Evolutionary conservation across 1,140 invertebrate genomes (phyloP), one percentile per base, ranked within the genome.

Genomic region (Pomacea maculata): DNA sequence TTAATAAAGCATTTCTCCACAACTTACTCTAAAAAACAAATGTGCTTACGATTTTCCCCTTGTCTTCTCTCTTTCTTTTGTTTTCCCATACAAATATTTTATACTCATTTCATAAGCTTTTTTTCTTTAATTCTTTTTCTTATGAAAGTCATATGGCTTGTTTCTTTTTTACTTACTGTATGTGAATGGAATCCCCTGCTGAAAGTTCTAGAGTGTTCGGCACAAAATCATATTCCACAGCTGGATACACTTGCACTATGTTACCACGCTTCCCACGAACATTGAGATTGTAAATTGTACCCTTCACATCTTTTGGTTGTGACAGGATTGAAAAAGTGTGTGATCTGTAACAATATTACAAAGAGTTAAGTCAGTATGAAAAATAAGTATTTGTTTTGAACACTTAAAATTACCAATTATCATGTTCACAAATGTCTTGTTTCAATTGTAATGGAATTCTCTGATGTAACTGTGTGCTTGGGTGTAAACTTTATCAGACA

Each of bases 201-300:
- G 75, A 72, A 7, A 89, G 75, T 64, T 87, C 81, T n/a, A 91
- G 82, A 14, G 82, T 86, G 76, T 88, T 90, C 21, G 90, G 89
- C 55, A 89, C 88, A 85, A 91, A 91, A 84, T 91, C 89, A 80
- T 91, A 92, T 81, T 91, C 90, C 61, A 91, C 90, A 21, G 89
- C 87, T 17, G 89, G 89, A 74, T 90, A 90, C 19, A 88, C 87
- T 82, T 91, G 88, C 21, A 91, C 91, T 68, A 91, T 91, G 73
- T 91, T 91, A n/a, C 90, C 90, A 68, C 90, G 75, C 78, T 91
- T 91, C 17, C 90, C 90, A 67, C 88, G 83, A 6, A 91, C 89
- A 85, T 90, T 91, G 70, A 91, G 63, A 80, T 91, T 91, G 76
- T 89, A 86, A 52, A 91, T 88, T 14, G 70, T 85, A 7, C 61